These are phyloP conservation scores for Schizopygopsis pylzovi DNA, from an alignment of 2,797 vertebrate species.

Conservation along the genomic window DNA sequence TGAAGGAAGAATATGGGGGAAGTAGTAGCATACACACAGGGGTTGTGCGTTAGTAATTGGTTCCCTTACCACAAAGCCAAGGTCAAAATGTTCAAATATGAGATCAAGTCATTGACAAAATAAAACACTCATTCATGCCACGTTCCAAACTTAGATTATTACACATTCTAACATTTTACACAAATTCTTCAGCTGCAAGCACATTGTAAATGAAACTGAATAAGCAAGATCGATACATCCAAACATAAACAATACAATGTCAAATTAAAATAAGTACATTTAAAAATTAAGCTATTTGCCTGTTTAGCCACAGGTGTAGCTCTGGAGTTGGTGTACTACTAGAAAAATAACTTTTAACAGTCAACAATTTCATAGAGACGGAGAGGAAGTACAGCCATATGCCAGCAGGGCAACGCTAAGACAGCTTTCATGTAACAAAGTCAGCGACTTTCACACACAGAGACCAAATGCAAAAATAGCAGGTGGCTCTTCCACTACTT, in stretches of 20 bases:
- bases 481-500: background rate
- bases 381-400: slow-evolving; percentile 11
- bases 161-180: background rate
- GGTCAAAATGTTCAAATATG: background rate
- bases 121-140: background rate
- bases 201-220: background rate
- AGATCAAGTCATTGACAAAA: background rate
- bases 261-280: background rate
- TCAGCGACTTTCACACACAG: background rate
- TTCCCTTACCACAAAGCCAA: background rate
- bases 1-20: background rate
- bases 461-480: slow-evolving; percentile 1
- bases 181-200: background rate
- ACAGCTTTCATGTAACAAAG: slow-evolving; percentile 16
- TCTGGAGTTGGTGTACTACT: background rate
- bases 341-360: background rate
- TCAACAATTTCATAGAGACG: background rate
- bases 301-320: background rate
- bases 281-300: background rate
- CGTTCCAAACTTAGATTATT: background rate
- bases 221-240: background rate
- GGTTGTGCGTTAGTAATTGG: background rate
- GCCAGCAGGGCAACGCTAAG: background rate
- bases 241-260: background rate
- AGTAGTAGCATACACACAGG: background rate